Evolutionary conservation across 1,140 invertebrate species (phyloP), one percentile per base, ranked within the genome.

Genomic region (Druon quercuslanigerum): DNA sequence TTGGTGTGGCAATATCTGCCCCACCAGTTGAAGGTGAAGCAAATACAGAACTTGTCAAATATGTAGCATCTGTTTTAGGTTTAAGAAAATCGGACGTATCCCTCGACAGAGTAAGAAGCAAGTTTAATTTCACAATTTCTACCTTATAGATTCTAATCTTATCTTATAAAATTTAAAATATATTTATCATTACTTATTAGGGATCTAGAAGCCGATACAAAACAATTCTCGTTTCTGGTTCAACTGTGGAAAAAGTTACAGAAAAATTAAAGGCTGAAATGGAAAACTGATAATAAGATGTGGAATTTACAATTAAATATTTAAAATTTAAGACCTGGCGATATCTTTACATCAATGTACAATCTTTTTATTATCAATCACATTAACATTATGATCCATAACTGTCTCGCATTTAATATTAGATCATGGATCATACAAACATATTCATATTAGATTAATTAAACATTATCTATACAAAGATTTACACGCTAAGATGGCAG

Each of bases 11-110:
- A 86, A 96, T 96, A 81, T 92, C 93, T 74, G 95, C 96, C 5
- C 95, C 95, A 40, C 95, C 96, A 4, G 93, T 94, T 6, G 96
- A 96, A 86, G 96, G 96, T 5, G 95, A 96, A 90, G 96, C 96
- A 8, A 96, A 96, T 84, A 92, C 93, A 51, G 95, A 96, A 86
- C 91, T 96, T 11, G 88, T 96, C 0, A 95, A 95, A 90, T 96
- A 94, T 85, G 87, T 96, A 16, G 92, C 95, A 0, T 92, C 93
- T 79, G 84, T 96, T 46, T 87, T 96, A 12, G 93, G 92, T 17
- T 80, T 96, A 0, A 93, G 93, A 79, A 96, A 96, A 89, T 95
- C 94, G 76, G 93, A 95, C 76, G 91, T 96, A 2, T 90, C 90
- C 1, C 86, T 96, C 51, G 94, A 95, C 56, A 93, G 92, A 88